Conservation (phyloP, 2,888 invertebrate species). For the Drosophila vallismaia region DNA sequence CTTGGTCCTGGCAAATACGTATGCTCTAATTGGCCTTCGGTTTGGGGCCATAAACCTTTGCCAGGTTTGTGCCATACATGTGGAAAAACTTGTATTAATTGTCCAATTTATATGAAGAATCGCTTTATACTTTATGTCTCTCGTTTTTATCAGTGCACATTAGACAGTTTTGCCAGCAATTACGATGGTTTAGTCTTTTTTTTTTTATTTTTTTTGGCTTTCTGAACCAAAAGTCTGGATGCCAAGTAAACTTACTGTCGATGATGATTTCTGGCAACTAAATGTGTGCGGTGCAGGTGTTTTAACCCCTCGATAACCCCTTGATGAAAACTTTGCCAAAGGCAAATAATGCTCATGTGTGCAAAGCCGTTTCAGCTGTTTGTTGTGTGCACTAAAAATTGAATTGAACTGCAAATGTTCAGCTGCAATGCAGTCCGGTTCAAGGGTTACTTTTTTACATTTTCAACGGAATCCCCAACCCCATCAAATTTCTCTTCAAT, state of each 20-base stretch:
- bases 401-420: constrained; percentile 54
- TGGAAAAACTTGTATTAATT: not conserved
- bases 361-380: constrained; percentile 46
- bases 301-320: constrained; percentile 32
- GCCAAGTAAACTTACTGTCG: constrained; percentile 17
- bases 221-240: not conserved
- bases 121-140: not conserved
- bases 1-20: constrained; percentile 34
- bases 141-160: constrained; percentile 7
- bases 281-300: constrained; percentile 34
- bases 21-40: constrained; percentile 40
- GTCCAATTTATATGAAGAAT: no score
- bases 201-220: not conserved
- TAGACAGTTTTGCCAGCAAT: constrained; percentile 10
- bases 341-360: constrained; percentile 42
- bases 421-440: constrained; percentile 41
- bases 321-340: constrained; percentile 33
- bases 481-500: constrained; percentile 29
- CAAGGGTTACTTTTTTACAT: constrained; percentile 32
- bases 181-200: constrained; percentile 11
- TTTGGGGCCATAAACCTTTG: constrained; percentile 25
- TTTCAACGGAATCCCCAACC: constrained; percentile 25
- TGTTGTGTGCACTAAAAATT: constrained; percentile 52
- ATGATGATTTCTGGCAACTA: constrained; percentile 35
- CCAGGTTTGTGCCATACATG: constrained; percentile 13